phyloP scores from a whole-genome alignment of 2,888 invertebrate species.

The Magallana nippona region DNA sequence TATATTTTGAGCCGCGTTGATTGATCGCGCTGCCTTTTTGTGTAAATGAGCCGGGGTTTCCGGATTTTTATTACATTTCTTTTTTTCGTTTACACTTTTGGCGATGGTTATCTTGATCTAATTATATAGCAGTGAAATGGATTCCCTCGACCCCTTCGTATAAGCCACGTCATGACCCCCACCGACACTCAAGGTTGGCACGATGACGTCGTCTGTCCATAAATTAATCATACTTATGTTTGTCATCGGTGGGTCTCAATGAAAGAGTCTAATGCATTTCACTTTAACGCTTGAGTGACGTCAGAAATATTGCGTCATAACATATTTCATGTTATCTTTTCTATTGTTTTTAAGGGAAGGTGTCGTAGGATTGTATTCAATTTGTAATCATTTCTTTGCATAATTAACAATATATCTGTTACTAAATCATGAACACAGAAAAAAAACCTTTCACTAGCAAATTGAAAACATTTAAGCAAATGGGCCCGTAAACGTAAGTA shows the following conservation, averaged over 20 bases:
- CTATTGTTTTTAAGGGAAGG: too few relatives aligned
- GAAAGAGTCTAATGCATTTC: too few relatives aligned
- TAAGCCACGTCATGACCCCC: conserved; percentile 12
- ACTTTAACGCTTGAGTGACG: too few relatives aligned
- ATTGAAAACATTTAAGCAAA: too few relatives aligned
- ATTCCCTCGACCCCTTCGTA: conserved; percentile 12
- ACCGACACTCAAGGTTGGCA: not conserved
- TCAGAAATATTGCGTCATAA: too few relatives aligned
- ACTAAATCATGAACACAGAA: too few relatives aligned
- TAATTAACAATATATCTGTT: too few relatives aligned
- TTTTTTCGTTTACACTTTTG: conserved; percentile 35
- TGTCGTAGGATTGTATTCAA: too few relatives aligned
- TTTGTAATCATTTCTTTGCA: too few relatives aligned
- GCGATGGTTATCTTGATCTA: conserved; percentile 31
- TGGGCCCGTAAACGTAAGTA: not conserved
- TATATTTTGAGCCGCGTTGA: conserved; percentile 22
- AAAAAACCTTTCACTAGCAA: too few relatives aligned
- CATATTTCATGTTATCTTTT: too few relatives aligned
- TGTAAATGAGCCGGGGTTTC: conserved; percentile 31
- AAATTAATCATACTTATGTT: not conserved
- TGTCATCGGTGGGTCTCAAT: too few relatives aligned
- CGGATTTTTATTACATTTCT: conserved; percentile 35
- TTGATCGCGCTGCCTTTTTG: conserved; percentile 31
- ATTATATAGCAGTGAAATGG: conserved; percentile 35
- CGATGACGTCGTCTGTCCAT: not conserved